Evolutionary conservation across 2,113 vertebrate genomes (phyloP), one percentile per base, ranked within the genome.

Genomic region (Nansenia antarctica): DNA sequence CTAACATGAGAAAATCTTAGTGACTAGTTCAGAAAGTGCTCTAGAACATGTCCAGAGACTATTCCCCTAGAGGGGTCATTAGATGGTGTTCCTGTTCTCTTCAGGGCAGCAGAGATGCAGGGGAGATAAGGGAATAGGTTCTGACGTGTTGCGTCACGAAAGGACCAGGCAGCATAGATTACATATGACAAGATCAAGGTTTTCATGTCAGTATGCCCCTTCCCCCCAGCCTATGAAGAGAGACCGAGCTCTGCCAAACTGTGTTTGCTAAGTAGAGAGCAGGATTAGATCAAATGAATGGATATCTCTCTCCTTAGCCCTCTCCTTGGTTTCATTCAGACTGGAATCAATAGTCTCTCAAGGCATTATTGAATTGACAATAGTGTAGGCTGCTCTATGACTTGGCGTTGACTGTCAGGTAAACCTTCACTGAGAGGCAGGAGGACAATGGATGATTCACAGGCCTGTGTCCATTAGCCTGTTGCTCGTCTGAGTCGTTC

Each of bases 171-270:
- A 27, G 34, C 34, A 27, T 61, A 61, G 52, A 73, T 79, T 70
- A 31, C 14, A 67, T 63, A 73, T 65, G 73, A 70, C 67, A 67
- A 67, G 59, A 74, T 77, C 72, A 67, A 55, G 30, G 42, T 76
- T 73, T 80, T 67, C 67, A 45, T 65, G 39, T 71, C 47, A 12
- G 37, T 29, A 30, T 58, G 24, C 15, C 57, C 18, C 18, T 60
- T 18, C 8, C 57, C 31, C 5, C 3, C 24, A 20, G 58, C 20
- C 30, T 34, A 8, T 18, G 55, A 11, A 60, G 58, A 29, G n/a
- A n/a, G n/a, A 12, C 24, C 1, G 24, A 35, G 31, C 8, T 60
- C 15, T 60, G 9, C 1, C 22, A 65, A 65, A 54, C 15, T 26
- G 18, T 29, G 31, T 52, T 26, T 0, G n/a, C 59, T 69, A 69